Evolutionary conservation across 2,797 vertebrate species (phyloP).

Genomic region (Cyprinella venusta): DNA sequence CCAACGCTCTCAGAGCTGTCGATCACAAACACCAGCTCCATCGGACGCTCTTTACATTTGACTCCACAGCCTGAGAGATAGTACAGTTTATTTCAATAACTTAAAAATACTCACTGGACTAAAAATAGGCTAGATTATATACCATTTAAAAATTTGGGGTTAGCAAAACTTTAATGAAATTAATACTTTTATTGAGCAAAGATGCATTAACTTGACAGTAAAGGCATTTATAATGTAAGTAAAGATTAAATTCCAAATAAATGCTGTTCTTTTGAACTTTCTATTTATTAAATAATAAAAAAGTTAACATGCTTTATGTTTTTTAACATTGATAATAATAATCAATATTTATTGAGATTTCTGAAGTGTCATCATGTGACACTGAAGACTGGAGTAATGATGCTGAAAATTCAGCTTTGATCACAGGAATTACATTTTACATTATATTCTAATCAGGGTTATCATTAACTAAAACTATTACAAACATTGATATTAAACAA

Average conservation of each 20-base stretch:
- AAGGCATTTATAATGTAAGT: background rate
- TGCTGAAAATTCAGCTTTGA: background rate
- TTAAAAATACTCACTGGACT: background rate
- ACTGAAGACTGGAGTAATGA: background rate
- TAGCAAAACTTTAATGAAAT: background rate
- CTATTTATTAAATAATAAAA: background rate
- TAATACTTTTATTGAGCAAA: background rate
- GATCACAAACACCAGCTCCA: constrained; percentile 94
- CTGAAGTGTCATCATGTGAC: too few relatives aligned
- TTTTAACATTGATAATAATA: background rate
- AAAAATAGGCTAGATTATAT: background rate
- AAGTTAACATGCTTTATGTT: too few relatives aligned
- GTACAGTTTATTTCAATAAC: background rate
- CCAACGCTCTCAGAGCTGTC: constrained; percentile 94
- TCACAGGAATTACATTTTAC: background rate
- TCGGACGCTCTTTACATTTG: constrained; percentile 91
- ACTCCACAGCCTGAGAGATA: constrained; percentile 83
- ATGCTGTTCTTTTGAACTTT: too few relatives aligned
- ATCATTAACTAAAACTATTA: background rate
- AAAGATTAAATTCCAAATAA: too few relatives aligned
- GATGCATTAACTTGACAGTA: background rate
- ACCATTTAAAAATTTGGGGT: background rate
- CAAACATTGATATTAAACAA: background rate
- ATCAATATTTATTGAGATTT: too few relatives aligned
- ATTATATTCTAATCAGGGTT: background rate